A percentile compares a stretch with the other conserved stretches of the same genome.
Evolutionary conservation across 2,888 invertebrate species (phyloP).

Genomic region (Drosophila tanythrix): DNA sequence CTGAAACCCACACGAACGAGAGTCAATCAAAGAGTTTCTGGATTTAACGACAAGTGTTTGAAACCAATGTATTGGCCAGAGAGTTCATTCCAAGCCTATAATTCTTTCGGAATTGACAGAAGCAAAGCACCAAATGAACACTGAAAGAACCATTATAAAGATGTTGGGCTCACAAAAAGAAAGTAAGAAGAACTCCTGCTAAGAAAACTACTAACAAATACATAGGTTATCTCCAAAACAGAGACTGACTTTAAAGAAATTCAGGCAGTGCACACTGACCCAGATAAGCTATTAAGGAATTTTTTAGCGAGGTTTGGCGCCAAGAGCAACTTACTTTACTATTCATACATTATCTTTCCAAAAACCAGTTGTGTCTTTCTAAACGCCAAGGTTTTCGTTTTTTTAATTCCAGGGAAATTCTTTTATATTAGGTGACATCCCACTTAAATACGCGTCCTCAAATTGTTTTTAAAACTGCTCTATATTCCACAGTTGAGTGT

Average conservation of each 20-base stretch:
- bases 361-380: background rate
- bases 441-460: no score
- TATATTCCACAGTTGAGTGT: constrained; percentile 7
- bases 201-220: background rate
- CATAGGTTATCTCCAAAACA: background rate
- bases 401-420: background rate
- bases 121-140: background rate
- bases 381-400: no score
- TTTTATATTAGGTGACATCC: background rate
- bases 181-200: background rate
- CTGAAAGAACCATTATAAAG: background rate
- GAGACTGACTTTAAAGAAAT: background rate
- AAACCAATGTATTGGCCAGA: background rate
- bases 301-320: no score
- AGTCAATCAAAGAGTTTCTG: background rate
- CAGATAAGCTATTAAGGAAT: background rate
- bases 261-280: background rate
- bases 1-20: background rate
- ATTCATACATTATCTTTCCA: background rate
- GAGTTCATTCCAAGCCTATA: background rate
- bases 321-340: background rate
- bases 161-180: background rate
- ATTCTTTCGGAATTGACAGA: background rate
- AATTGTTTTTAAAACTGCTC: constrained; percentile 19
- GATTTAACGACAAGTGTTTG: background rate